A percentile compares a stretch with the other conserved stretches of the same genome.
Evolutionary conservation across 1,140 invertebrate genomes (phyloP).

Genomic region (Streblospio benedicti): DNA sequence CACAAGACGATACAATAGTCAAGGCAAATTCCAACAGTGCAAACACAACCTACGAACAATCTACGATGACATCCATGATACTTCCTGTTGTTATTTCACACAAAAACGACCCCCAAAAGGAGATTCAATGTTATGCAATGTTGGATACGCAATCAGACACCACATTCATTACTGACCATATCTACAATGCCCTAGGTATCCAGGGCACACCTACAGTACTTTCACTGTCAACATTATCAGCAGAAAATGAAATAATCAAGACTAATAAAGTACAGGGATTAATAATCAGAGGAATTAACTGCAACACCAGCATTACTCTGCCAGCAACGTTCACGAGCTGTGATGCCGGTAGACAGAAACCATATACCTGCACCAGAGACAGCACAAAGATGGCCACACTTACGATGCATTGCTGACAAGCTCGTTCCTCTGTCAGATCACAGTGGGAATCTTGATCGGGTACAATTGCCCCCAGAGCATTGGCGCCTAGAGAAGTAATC

Average conservation of each 20-base stretch:
- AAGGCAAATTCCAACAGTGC: too few relatives aligned
- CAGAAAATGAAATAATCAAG: background rate
- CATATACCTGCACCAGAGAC: conserved; percentile 8
- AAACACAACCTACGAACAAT: too few relatives aligned
- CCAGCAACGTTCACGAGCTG: background rate
- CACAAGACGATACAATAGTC: too few relatives aligned
- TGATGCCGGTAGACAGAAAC: background rate
- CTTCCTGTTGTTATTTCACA: conserved; percentile 1
- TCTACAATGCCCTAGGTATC: background rate
- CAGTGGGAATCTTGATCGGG: conserved; percentile 4
- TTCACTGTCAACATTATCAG: background rate
- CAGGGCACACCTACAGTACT: background rate
- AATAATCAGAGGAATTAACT: background rate
- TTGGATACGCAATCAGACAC: background rate
- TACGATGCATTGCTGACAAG: background rate
- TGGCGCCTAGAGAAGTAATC: background rate
- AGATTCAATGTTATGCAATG: conserved; percentile 11
- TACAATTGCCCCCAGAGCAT: conserved; percentile 1
- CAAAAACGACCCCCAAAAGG: background rate
- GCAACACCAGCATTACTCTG: background rate
- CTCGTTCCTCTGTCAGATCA: background rate
- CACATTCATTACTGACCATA: background rate
- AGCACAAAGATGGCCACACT: conserved; percentile 3
- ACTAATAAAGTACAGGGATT: background rate
- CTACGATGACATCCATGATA: too few relatives aligned